Evolutionary conservation across 2,888 invertebrate genomes (phyloP).

Genomic region (Diarsia mendica): DNA sequence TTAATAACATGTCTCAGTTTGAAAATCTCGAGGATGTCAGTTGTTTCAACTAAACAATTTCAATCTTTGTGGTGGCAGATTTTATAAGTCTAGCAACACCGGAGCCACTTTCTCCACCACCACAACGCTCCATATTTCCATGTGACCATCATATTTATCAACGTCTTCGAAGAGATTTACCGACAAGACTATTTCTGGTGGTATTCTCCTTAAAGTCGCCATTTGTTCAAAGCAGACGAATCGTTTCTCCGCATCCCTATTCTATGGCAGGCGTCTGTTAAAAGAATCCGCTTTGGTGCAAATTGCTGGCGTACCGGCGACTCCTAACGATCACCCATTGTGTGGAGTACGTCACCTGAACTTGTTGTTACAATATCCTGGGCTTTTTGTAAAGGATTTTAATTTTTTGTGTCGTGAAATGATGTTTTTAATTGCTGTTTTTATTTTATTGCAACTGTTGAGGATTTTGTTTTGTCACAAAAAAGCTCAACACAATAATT

Average conservation of each 20-base stretch:
- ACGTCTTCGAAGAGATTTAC: neutral
- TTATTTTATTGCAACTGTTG: neutral
- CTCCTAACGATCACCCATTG: slow-evolving; percentile 76
- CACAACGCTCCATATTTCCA: too few relatives aligned
- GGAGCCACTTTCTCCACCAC: neutral
- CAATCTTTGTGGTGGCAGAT: neutral
- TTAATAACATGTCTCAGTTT: neutral
- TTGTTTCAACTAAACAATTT: too few relatives aligned
- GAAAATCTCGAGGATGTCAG: too few relatives aligned
- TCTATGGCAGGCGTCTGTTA: slow-evolving; percentile 45
- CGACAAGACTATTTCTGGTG: neutral
- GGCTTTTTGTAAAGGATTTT: slow-evolving; percentile 19
- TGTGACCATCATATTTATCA: neutral
- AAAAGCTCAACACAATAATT: neutral
- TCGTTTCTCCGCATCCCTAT: slow-evolving; percentile 7
- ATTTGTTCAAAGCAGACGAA: neutral
- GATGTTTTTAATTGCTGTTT: slow-evolving; percentile 5
- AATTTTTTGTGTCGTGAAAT: slow-evolving; percentile 11
- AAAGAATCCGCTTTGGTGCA: slow-evolving; percentile 72
- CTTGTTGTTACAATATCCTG: slow-evolving; percentile 50
- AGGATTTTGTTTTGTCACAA: neutral
- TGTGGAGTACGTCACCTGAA: slow-evolving; percentile 46
- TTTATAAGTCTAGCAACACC: neutral
- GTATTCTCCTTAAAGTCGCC: neutral
- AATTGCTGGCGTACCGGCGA: slow-evolving; percentile 73